Evolutionary conservation across 1,140 invertebrate species (phyloP).

Genomic region (Drusus annulatus): DNA sequence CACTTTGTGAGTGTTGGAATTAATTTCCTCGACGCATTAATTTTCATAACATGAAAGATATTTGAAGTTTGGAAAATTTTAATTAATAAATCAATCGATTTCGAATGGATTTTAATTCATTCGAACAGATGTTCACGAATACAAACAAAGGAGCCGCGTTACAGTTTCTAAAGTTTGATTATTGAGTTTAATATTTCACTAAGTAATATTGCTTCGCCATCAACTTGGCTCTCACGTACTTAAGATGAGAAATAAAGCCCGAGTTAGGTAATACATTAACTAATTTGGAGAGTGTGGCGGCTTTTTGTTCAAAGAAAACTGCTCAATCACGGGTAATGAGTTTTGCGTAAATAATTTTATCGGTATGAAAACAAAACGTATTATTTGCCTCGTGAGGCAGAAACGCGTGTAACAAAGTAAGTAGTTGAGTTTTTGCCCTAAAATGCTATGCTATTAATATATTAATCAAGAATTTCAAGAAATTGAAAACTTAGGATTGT

Average conservation of each 20-base stretch:
- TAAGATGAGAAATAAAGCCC: constrained; percentile 3
- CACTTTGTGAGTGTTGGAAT: constrained; percentile 17
- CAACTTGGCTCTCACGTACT: neutral
- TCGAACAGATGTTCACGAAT: constrained; percentile 41
- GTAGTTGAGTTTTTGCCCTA: no score
- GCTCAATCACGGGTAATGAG: no score
- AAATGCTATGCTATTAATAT: no score
- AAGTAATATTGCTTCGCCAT: constrained; percentile 11
- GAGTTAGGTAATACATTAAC: neutral
- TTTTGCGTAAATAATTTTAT: no score
- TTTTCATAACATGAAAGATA: constrained; percentile 29
- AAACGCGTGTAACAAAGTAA: no score
- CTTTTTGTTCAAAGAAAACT: neutral
- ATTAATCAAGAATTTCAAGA: no score
- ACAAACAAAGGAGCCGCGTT: neutral
- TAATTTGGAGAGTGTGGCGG: neutral
- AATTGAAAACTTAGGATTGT: no score
- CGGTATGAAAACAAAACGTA: no score
- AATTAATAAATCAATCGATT: constrained; percentile 42
- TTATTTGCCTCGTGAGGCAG: no score
- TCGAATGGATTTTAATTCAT: constrained; percentile 21
- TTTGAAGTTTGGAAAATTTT: constrained; percentile 33
- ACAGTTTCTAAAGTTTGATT: constrained; percentile 16
- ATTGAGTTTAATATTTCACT: constrained; percentile 11
- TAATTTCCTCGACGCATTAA: constrained; percentile 18